phyloP scores from a whole-genome alignment of 2,113 vertebrate species.

The Chitala chitala region DNA sequence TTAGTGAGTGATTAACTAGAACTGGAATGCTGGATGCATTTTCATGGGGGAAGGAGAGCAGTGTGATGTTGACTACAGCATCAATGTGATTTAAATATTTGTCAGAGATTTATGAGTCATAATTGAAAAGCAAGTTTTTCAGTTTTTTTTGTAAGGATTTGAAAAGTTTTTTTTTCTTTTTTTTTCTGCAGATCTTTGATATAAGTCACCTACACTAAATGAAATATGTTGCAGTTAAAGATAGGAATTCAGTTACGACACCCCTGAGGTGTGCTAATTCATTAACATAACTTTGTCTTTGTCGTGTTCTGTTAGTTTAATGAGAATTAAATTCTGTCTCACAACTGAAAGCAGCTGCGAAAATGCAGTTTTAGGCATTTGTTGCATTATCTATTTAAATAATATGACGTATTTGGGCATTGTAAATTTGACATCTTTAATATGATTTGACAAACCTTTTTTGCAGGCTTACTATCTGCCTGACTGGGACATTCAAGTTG shows the following conservation, averaged over 20 bases:
- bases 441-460: no score
- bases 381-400: no score
- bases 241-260: constrained; percentile 42
- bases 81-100: no score
- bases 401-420: no score
- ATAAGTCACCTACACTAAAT: constrained; percentile 43
- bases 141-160: background rate
- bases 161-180: background rate
- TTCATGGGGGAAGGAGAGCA: constrained; percentile 62
- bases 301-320: constrained; percentile 39
- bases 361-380: no score
- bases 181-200: constrained; percentile 31
- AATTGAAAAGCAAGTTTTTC: background rate
- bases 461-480: no score
- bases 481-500: no score
- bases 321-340: constrained; percentile 56
- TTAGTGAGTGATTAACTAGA: no score
- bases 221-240: constrained; percentile 39
- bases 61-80: no score
- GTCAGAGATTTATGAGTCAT: background rate
- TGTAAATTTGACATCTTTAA: constrained; percentile 61
- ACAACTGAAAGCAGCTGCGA: constrained; percentile 53
- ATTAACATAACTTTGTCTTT: constrained; percentile 32
- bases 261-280: constrained; percentile 43
- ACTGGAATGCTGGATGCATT: no score